Percentiles rank a stretch among this genome's conserved stretches.
phyloP scores from a whole-genome alignment of 2,797 vertebrate species.

The Nannoperca obscura region DNA sequence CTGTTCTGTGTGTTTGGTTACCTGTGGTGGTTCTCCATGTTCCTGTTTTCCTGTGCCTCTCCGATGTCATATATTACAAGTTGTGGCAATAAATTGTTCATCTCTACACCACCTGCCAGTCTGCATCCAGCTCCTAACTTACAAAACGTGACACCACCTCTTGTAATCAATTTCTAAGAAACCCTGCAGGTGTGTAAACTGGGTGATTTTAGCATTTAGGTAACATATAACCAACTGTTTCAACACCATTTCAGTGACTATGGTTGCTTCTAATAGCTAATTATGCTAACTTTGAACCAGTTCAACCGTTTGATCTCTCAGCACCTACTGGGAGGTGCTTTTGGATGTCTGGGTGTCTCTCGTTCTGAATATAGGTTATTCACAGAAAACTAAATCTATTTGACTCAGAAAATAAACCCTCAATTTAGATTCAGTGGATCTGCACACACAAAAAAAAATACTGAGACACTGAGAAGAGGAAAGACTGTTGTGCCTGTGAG shows the following conservation, averaged over 20 bases:
- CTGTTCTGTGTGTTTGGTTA: no score
- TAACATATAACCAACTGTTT: background rate
- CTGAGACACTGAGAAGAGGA: background rate
- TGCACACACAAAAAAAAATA: background rate
- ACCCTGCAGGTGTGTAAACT: background rate
- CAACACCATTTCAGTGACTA: background rate
- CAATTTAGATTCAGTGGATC: background rate
- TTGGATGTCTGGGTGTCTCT: background rate
- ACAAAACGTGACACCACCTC: no score
- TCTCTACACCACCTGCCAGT: no score
- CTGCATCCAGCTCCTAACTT: no score
- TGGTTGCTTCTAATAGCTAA: background rate
- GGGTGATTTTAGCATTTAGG: no score
- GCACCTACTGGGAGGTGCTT: background rate
- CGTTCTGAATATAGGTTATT: constrained; percentile 3
- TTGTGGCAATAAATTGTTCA: no score
- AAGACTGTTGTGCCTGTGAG: constrained; percentile 6
- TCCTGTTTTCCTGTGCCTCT: no score
- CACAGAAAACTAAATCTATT: background rate
- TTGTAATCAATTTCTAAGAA: background rate
- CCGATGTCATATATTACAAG: no score
- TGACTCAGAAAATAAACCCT: background rate
- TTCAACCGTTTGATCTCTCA: background rate
- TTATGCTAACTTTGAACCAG: background rate
- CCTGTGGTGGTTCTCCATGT: no score